Conservation (phyloP, 1,140 invertebrate genomes). For the Andricus grossulariae region DNA sequence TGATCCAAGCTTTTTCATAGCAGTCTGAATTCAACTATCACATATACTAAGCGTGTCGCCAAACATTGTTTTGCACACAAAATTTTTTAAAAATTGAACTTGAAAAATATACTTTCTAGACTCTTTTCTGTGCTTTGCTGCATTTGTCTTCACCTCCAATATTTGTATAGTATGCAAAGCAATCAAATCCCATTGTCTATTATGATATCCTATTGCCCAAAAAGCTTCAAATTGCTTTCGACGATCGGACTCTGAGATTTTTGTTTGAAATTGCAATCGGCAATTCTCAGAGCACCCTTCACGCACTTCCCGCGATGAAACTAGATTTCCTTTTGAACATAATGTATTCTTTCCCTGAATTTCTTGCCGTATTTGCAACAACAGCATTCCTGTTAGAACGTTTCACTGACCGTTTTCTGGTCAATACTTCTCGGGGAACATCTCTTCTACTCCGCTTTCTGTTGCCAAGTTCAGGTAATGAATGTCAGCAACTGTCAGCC, state of each 20-base stretch:
- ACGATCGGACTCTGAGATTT: no score
- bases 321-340: no score
- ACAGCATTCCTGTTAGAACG: background rate
- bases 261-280: no score
- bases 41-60: conserved; percentile 2
- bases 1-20: background rate
- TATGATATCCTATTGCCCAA: background rate
- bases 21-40: conserved; percentile 1
- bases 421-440: background rate
- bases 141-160: background rate
- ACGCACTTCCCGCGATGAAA: no score
- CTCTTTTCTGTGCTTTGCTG: background rate
- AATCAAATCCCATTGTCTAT: conserved; percentile 4
- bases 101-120: background rate
- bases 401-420: background rate
- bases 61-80: conserved; percentile 29
- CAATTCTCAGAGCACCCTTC: no score
- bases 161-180: background rate
- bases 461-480: no score
- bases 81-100: background rate
- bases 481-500: no score
- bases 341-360: no score
- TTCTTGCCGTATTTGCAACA: background rate
- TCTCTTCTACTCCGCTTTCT: background rate
- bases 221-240: no score